phyloP scores from a whole-genome alignment of 2,113 vertebrate genomes.

The Oceanodroma tethys region DNA sequence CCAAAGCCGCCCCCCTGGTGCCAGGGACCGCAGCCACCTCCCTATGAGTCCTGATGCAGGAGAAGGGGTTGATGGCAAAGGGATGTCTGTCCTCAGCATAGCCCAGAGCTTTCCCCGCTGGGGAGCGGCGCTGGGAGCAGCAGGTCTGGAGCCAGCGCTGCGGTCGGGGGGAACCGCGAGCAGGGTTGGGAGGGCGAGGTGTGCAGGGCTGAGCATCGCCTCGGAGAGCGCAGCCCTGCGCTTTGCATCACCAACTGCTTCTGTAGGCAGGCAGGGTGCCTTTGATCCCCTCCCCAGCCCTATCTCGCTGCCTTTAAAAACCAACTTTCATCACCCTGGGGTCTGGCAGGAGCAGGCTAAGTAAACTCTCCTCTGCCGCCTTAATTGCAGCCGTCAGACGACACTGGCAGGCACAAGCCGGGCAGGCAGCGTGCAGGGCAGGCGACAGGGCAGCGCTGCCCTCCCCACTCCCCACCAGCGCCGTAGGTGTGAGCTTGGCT shows the following conservation, averaged over 20 bases:
- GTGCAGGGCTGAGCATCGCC: neutral
- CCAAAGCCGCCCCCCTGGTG: fast-evolving
- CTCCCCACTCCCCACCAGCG: neutral
- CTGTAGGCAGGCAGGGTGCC: neutral
- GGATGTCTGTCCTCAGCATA: neutral
- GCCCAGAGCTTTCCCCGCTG: neutral
- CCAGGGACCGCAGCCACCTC: neutral
- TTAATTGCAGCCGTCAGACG: neutral
- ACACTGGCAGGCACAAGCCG: neutral
- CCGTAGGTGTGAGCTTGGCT: neutral
- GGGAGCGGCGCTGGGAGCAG: neutral
- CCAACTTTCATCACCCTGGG: neutral
- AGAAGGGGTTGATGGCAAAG: neutral
- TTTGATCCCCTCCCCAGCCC: conserved; percentile 36
- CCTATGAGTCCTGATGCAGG: fast-evolving
- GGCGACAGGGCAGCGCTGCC: neutral
- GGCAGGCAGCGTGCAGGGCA: neutral
- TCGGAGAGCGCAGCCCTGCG: neutral
- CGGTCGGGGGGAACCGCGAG: neutral
- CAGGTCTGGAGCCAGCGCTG: neutral
- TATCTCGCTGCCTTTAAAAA: neutral
- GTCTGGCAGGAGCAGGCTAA: conserved; percentile 8
- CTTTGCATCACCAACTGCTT: neutral
- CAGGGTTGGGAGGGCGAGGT: neutral
- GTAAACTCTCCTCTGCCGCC: neutral